A percentile compares a stretch with the other conserved stretches of the same genome.
Conservation (phyloP, 2,113 vertebrate genomes). For the Cettia cetti region DNA sequence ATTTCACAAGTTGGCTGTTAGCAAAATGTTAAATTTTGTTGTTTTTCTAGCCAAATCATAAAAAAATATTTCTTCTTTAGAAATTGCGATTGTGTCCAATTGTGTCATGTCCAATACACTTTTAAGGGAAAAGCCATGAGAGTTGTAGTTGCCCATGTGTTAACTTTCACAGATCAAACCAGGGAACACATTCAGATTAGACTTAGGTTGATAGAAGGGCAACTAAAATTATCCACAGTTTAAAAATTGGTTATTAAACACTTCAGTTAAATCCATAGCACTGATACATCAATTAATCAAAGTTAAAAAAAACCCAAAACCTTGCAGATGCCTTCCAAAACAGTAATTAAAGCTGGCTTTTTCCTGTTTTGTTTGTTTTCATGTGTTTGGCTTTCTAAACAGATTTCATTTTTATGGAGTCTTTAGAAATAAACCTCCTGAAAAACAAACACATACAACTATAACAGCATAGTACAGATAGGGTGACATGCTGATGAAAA, state of each 20-base stretch:
- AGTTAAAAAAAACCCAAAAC: not conserved
- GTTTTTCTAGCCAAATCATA: not conserved
- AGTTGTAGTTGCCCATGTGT: not conserved
- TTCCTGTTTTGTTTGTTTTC: too few relatives aligned
- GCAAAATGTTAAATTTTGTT: not conserved
- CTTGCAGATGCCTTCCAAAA: not conserved
- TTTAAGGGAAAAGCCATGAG: not conserved
- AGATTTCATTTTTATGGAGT: not conserved
- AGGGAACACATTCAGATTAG: not conserved
- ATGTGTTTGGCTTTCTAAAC: not conserved
- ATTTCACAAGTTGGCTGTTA: accelerated
- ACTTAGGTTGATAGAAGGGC: not conserved
- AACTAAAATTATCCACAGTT: not conserved
- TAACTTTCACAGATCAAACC: not conserved
- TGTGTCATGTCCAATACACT: not conserved
- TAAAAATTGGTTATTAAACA: not conserved
- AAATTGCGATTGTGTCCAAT: not conserved
- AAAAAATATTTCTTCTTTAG: not conserved
- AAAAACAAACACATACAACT: not conserved
- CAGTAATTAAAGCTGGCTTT: not conserved
- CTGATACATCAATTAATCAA: not conserved
- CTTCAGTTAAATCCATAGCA: not conserved
- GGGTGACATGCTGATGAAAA: not conserved
- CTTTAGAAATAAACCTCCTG: not conserved
- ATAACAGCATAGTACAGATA: not conserved